Evolutionary conservation across 2,113 vertebrate genomes (phyloP), one percentile per base, ranked within the genome.

Genomic region (Charadrius vociferus): DNA sequence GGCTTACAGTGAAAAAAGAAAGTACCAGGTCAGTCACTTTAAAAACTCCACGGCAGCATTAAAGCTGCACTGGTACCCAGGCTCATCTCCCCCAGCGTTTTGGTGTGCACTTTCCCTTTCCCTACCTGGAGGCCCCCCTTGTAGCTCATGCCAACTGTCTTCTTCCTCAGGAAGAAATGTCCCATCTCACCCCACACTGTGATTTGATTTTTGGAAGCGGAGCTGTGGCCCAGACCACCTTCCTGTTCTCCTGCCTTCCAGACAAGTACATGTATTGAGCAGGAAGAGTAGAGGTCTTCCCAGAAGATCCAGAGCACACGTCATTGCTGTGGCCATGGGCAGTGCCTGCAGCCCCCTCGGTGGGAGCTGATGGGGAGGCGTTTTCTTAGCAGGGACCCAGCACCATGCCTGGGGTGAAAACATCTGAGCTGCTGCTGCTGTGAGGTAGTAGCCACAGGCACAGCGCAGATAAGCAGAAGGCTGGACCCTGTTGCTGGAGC

Each of bases 31-130:
- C 66, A 18, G 47, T 56, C 53, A 22, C 58, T 66, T 61, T 10
- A 30, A 61, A 43, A 78, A 12, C 45, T 30, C 23, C 13, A 12
- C 14, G 37, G 47, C 23, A 27, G 5, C n/a, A n/a, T 52, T 21
- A 58, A 70, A 85, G 50, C 62, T 81, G 34, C 41, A 10, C 32
- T 45, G 55, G 37, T 53, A 66, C 23, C 12, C 34, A 58, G n/a
- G 30, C 12, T 34, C 1, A 0, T 49, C 37, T 63, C 34, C 17
- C 12, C 6, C 0, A 1, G 8, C 1, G 4, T 56, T 74, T 65
- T 39, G 29, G 29, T 45, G 62, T 30, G 18, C 21, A 3, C 34
- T 47, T 66, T 24, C 27, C 10, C 12, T 10, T 86, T 93, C 63
- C 12, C 14, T 13, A 5, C 21, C 37, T 49, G n/a, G 12, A 70